Percentiles rank a stretch among this genome's conserved stretches.
Conservation (phyloP, 2,113 vertebrate genomes). For the Rhinoderma darwinii region DNA sequence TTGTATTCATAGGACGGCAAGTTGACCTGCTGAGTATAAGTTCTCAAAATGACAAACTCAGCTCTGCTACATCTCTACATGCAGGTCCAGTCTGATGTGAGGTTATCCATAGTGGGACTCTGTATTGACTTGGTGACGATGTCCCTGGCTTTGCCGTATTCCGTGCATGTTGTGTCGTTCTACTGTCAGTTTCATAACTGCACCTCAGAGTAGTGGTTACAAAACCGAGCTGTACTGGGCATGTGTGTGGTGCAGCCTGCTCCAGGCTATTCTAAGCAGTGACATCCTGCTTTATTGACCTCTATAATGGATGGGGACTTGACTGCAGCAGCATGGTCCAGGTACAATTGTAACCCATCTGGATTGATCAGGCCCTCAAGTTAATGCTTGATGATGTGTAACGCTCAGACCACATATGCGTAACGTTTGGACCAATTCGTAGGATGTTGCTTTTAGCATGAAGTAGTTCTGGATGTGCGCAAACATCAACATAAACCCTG, state of each 20-base stretch:
- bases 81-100: neutral
- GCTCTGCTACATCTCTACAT: neutral
- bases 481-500: too few relatives aligned
- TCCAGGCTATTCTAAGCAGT: neutral
- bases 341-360: neutral
- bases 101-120: neutral
- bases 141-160: neutral
- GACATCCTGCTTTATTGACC: constrained; percentile 28
- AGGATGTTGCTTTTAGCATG: too few relatives aligned
- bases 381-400: neutral
- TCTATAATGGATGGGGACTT: constrained; percentile 17
- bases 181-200: constrained; percentile 65
- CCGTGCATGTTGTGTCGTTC: neutral
- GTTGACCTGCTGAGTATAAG: neutral
- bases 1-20: neutral
- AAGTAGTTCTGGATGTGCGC: neutral
- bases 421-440: too few relatives aligned
- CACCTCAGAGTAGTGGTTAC: constrained; percentile 46
- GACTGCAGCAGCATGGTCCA: neutral
- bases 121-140: neutral
- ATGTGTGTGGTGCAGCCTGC: constrained; percentile 31
- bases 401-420: neutral
- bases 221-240: constrained; percentile 22
- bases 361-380: neutral
- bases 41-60: neutral